phyloP scores from a whole-genome alignment of 2,113 vertebrate genomes.

The Cacatua alba region DNA sequence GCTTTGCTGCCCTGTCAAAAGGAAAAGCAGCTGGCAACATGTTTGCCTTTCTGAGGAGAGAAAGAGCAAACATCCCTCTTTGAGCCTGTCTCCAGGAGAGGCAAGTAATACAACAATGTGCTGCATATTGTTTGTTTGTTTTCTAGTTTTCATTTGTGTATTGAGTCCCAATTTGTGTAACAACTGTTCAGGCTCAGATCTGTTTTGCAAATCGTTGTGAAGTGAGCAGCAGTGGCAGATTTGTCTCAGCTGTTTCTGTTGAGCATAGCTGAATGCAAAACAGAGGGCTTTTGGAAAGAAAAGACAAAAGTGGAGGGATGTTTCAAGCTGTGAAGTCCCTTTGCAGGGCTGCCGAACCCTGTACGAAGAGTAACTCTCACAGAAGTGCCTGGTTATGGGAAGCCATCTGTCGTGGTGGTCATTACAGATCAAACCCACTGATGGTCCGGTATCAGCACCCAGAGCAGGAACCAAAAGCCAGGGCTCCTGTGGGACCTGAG shows the following conservation, averaged over 20 bases:
- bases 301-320: fast-evolving
- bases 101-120: background rate
- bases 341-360: background rate
- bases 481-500: background rate
- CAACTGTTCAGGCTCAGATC: conserved; percentile 29
- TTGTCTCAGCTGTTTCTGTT: conserved; percentile 20
- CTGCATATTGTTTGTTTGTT: background rate
- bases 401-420: background rate
- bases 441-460: background rate
- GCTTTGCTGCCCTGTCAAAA: background rate
- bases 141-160: background rate
- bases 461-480: background rate
- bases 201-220: conserved; percentile 14
- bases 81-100: background rate
- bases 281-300: background rate
- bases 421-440: background rate
- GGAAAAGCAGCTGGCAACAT: background rate
- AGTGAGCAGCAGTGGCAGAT: conserved; percentile 46
- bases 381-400: background rate
- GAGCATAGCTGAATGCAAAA: background rate
- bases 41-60: background rate
- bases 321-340: background rate
- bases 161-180: conserved; percentile 19
- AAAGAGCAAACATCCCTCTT: background rate
- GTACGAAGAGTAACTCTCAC: background rate